Evolutionary conservation across 1,140 invertebrate genomes (phyloP).

Genomic region (Hetaerina americana): DNA sequence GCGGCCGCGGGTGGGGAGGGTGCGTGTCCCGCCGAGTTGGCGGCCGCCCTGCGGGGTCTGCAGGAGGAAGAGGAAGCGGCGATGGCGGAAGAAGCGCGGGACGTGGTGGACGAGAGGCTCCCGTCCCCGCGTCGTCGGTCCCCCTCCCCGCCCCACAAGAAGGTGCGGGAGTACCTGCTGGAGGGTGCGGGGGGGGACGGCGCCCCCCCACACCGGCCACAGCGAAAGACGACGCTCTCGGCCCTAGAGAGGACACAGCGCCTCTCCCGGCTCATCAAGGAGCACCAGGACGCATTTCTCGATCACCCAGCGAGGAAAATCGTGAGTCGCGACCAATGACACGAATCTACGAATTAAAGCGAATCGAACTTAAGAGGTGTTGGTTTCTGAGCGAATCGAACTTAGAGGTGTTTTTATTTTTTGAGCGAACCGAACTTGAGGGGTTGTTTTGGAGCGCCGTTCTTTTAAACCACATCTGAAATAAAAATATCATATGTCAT

Average conservation of each 20-base stretch:
- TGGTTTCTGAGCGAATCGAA: no score
- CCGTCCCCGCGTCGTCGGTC: not conserved
- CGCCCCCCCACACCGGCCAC: not conserved
- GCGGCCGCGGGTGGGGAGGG: not conserved
- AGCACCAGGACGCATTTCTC: slow-evolving; percentile 20
- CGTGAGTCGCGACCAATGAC: slow-evolving; percentile 19
- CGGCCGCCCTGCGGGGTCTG: not conserved
- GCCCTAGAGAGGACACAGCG: slow-evolving; percentile 49
- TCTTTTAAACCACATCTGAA: no score
- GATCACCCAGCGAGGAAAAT: slow-evolving; percentile 15
- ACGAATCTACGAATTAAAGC: no score
- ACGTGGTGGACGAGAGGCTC: not conserved
- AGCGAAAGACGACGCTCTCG: slow-evolving; percentile 30
- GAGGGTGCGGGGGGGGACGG: not conserved
- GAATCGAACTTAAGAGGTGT: no score
- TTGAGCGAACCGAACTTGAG: no score
- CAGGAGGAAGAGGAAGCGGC: not conserved
- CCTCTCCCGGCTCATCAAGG: slow-evolving; percentile 46
- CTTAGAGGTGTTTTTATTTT: no score
- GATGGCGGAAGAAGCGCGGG: not conserved
- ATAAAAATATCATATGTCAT: no score
- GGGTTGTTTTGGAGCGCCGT: no score
- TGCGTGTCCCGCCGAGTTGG: not conserved
- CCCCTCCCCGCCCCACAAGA: not conserved
- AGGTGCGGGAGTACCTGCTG: not conserved